phyloP scores from a whole-genome alignment of 2,113 vertebrate species.

The Emydocephalus ijimae region DNA sequence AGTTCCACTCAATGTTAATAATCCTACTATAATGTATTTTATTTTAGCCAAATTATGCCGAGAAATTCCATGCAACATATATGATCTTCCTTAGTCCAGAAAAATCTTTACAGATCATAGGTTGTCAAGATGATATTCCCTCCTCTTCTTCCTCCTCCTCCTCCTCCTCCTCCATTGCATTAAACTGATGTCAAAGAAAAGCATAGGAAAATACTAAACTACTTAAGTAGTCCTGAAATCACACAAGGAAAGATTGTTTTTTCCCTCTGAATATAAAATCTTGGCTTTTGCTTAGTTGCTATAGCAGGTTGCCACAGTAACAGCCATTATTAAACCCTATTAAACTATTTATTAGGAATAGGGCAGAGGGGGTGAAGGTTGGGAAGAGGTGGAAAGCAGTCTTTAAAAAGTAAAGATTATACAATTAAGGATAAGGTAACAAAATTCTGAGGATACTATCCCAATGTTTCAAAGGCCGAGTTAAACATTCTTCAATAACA shows the following conservation, averaged over 20 bases:
- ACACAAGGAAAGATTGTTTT: background rate
- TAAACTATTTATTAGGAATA: constrained; percentile 14
- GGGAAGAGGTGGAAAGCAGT: background rate
- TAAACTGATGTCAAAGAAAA: background rate
- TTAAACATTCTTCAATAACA: background rate
- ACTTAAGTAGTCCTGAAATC: background rate
- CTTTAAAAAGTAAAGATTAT: background rate
- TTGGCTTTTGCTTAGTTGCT: constrained; percentile 5
- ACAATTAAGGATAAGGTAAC: background rate
- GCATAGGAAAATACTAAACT: background rate
- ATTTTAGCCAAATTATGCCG: background rate
- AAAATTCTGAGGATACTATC: background rate
- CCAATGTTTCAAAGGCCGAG: background rate
- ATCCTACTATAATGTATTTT: background rate
- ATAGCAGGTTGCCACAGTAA: constrained; percentile 11
- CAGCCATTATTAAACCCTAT: constrained; percentile 15
- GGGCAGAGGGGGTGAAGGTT: background rate
- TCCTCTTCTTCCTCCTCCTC: too few relatives aligned
- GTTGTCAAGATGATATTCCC: background rate
- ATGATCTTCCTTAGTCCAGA: background rate
- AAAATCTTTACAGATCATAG: background rate
- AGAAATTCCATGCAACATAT: background rate
- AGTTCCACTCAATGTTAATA: background rate
- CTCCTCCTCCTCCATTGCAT: background rate
- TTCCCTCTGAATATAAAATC: background rate